Base-by-base conservation (phyloP, 1,140 invertebrate genomes). In the Pseudobourletiella spinata region DNA sequence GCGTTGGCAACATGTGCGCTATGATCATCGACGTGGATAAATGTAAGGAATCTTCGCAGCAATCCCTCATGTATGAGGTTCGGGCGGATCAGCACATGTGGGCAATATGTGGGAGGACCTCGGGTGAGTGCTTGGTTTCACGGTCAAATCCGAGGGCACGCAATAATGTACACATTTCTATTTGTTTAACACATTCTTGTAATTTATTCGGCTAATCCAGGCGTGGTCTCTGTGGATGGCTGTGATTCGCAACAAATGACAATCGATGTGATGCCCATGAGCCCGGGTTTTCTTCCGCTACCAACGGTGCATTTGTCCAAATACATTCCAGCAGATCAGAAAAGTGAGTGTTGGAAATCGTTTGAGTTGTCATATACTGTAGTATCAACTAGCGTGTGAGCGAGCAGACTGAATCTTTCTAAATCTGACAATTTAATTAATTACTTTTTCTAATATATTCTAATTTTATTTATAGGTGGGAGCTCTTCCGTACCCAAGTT, bases 31-130 rank as follows among this genome's bases (percentile, higher is more conserved):
- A 81, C 59, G 84, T 92, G 43, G 80, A 76, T 80, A 82, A 73
- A 61, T 73, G 61, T 43, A 63, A 64, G 70, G 71, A 76, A 54
- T 25, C 62, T 1, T 54, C 59, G 4, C 67, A 72, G 24, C 64
- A 62, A 58, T 85, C 87, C 65, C 79, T 95, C 0, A 94, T 94
- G 88, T 95, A 95, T 74, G 91, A 95, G 75, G 89, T 95, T 8
- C 75, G 92, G 29, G 88, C 87, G 26, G 91, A 95, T 76, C 88
- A 90, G 73, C 86, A 85, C 25, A 84, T 91, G 79, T 95, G 93
- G 92, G 91, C 89, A 2, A 86, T 95, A 15, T 88, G 89, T 73
- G 64, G 64, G 3, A 15, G 64, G 6, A 66, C 35, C 16, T 66
- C 61, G 3, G 65, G 65, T 62, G 51, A 3, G 16, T 16, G 29